A percentile compares a stretch with the other conserved stretches of the same genome.
These are phyloP conservation scores for Ostrea denselamellosa DNA, from an alignment of 1,140 invertebrate genomes.

Conservation along the genomic window DNA sequence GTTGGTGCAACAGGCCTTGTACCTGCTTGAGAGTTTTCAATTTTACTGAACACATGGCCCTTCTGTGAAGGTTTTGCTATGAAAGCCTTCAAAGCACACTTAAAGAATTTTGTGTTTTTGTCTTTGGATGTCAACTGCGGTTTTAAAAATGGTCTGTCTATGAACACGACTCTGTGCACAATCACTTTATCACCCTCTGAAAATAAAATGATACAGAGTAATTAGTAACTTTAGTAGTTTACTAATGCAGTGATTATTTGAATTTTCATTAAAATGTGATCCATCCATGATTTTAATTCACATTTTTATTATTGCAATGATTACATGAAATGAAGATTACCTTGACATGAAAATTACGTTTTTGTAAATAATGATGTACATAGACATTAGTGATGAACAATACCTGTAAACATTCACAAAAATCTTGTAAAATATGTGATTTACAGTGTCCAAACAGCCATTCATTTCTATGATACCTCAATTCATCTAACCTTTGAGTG, in stretches of 20 bases:
- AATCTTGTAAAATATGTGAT: too few relatives aligned
- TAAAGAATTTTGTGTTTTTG: conserved; percentile 60
- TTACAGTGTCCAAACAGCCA: too few relatives aligned
- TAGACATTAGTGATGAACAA: too few relatives aligned
- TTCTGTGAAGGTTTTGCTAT: conserved; percentile 39
- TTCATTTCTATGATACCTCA: not conserved
- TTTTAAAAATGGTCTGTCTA: conserved; percentile 61
- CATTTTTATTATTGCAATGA: too few relatives aligned
- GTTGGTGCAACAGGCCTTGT: not conserved
- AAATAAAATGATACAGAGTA: conserved; percentile 15
- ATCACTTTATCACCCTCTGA: conserved; percentile 54
- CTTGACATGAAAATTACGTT: too few relatives aligned
- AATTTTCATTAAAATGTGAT: too few relatives aligned
- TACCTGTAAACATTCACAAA: too few relatives aligned
- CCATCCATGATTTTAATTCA: too few relatives aligned
- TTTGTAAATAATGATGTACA: too few relatives aligned
- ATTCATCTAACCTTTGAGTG: conserved; percentile 50
- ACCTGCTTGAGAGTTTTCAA: not conserved
- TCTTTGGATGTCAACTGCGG: conserved; percentile 54
- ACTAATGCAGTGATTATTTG: too few relatives aligned
- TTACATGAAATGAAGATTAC: too few relatives aligned
- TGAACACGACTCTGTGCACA: conserved; percentile 57
- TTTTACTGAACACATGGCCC: conserved; percentile 38
- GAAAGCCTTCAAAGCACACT: conserved; percentile 48
- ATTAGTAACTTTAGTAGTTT: too few relatives aligned